Percentiles rank a stretch among this genome's conserved stretches.
Conservation (phyloP, 2,888 invertebrate species). For the Poecilobothrus nobilitatus region DNA sequence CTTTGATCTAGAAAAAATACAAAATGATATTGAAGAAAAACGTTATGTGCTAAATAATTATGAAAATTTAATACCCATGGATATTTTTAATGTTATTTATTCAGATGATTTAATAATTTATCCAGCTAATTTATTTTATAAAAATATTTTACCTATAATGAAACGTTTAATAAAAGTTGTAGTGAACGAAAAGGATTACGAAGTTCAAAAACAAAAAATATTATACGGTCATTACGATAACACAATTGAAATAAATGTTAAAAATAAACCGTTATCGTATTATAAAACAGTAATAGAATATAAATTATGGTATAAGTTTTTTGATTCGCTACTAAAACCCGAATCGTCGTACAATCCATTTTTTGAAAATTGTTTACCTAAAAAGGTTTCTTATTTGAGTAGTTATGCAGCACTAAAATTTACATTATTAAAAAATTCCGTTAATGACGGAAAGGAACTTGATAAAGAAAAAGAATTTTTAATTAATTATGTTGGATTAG, state of each 20-base stretch:
- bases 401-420: too few species aligned
- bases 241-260: background rate
- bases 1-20: background rate
- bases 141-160: background rate
- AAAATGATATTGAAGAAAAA: background rate
- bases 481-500: background rate
- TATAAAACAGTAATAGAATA: background rate
- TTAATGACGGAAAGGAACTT: too few species aligned
- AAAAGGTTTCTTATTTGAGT: too few species aligned
- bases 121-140: background rate
- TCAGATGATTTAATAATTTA: background rate
- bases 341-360: too few species aligned
- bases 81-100: background rate
- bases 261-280: background rate
- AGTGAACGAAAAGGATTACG: too few species aligned
- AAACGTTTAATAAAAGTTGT: too few species aligned
- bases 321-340: too few species aligned
- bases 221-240: background rate
- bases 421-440: too few species aligned
- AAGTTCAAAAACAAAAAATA: too few species aligned
- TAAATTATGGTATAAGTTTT: background rate
- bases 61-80: background rate
- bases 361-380: too few species aligned
- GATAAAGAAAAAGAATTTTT: background rate
- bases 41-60: background rate